Evolutionary conservation across 2,797 vertebrate genomes (phyloP).

Genomic region (Danio aesculapii): DNA sequence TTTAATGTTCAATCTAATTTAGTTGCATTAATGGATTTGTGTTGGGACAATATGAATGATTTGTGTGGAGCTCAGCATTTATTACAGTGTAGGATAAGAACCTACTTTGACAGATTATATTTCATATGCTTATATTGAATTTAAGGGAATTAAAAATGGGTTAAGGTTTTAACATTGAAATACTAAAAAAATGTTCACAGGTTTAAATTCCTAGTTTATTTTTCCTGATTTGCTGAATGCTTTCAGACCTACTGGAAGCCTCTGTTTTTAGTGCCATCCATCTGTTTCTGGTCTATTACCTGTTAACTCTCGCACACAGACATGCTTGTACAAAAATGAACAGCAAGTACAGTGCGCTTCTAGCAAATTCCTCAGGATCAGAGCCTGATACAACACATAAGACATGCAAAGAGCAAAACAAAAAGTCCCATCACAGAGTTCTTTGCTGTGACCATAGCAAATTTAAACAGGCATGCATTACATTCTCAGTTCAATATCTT

Average conservation of each 20-base stretch:
- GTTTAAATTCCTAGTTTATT: background rate
- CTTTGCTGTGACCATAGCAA: background rate
- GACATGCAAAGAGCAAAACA: background rate
- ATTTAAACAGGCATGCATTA: background rate
- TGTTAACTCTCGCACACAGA: background rate
- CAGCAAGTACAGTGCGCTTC: background rate
- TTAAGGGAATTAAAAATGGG: too few species aligned
- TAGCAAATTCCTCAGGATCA: conserved; percentile 5
- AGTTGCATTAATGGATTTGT: too few species aligned
- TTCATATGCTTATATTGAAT: too few species aligned
- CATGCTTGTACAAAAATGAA: background rate
- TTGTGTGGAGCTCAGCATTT: too few species aligned
- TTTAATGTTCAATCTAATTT: too few species aligned
- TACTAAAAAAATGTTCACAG: too few species aligned
- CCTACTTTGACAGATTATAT: too few species aligned
- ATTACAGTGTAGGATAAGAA: too few species aligned
- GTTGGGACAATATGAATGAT: too few species aligned
- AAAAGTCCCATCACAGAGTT: background rate
- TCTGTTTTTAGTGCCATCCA: background rate
- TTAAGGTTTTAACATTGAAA: too few species aligned
- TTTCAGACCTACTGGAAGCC: background rate
- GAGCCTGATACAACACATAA: conserved; percentile 12
- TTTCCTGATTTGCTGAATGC: background rate
- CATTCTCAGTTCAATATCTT: background rate
- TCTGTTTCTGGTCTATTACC: conserved; percentile 24